Base-by-base conservation (phyloP, 2,888 invertebrate species). In the Drosophila diplacantha region DNA sequence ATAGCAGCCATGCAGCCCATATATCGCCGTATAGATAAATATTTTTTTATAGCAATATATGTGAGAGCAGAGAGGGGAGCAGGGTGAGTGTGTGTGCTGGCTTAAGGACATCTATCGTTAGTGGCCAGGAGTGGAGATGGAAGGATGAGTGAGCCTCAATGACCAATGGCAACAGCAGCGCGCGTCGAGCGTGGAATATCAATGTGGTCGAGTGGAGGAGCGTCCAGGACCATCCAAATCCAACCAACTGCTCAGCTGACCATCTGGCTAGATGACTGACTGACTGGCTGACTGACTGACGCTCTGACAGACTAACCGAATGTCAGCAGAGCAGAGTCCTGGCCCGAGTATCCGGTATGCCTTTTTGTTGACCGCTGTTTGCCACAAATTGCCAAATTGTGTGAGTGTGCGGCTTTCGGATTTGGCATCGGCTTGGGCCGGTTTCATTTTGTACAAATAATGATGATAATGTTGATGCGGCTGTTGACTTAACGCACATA, bases 31-130 rank as follows among this genome's bases (percentile, higher is more conserved):
- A 74, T 66, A 81, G 73, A 78, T 78, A 74, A 69, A 81, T 78
- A 69, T 75, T 72, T 83, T 81, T 44, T 54, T 69, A 72, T 66
- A 58, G 44, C 67, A 63, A 69, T 67, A 58, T 66, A 9, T 46
- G 24, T 18, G 35, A 50, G 54, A 58, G 57, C 58, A 5, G 9
- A 2, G 32, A n/a, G 22, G 37, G 20, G 14, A 14, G 39, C 22
- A 24, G 32, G 6, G 18, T 53, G 52, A 56, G 57, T 65, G 26
- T 56, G 50, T 58, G 61, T 70, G 69, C 69, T 79, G 68, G 76
- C 83, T 81, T 81, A 73, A 80, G 83, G 76, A 74, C 83, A 80
- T 75, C 76, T 72, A 71, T 80, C 78, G 80, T 80, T 83, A 83
- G 83, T 77, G 69, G 66, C 63, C 69, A 56, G 52, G 54, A 44